A percentile compares a stretch with the other conserved stretches of the same genome.
Evolutionary conservation across 2,888 invertebrate genomes (phyloP).

Genomic region (Tridacna crocea): DNA sequence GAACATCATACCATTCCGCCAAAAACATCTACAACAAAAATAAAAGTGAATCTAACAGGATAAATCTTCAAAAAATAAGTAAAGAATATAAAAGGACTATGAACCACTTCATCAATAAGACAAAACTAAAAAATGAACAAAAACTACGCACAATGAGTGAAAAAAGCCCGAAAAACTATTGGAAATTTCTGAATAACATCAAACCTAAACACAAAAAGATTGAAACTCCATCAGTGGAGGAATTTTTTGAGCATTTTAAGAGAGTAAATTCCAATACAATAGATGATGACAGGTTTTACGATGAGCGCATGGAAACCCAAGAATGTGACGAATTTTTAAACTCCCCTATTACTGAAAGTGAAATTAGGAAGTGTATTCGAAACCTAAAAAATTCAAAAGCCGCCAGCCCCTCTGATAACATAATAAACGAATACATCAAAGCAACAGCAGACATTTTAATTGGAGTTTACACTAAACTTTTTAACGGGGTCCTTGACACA

Average conservation of each 20-base stretch:
- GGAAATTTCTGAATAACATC: slow-evolving; percentile 29
- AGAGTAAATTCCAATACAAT: slow-evolving; percentile 15
- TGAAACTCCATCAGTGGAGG: neutral
- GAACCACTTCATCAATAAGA: slow-evolving; percentile 18
- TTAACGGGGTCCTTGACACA: slow-evolving; percentile 42
- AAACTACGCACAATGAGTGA: slow-evolving; percentile 16
- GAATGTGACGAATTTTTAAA: slow-evolving; percentile 16
- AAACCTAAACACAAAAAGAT: slow-evolving; percentile 17
- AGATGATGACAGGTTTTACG: neutral
- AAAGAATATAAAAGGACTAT: slow-evolving; percentile 28
- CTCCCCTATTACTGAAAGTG: slow-evolving; percentile 24
- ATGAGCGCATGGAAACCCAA: neutral
- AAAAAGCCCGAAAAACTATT: slow-evolving; percentile 32
- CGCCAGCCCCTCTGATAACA: slow-evolving; percentile 27
- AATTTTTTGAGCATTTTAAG: slow-evolving; percentile 28
- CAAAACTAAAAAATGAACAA: slow-evolving; percentile 1
- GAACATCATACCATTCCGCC: slow-evolving; percentile 18
- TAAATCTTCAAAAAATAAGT: slow-evolving; percentile 1
- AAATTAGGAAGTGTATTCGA: slow-evolving; percentile 36
- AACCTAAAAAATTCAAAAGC: slow-evolving; percentile 45
- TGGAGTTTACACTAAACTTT: slow-evolving; percentile 25
- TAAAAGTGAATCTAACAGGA: neutral
- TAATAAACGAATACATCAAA: slow-evolving; percentile 56
- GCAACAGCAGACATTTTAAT: slow-evolving; percentile 25
- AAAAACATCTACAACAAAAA: slow-evolving; percentile 14